phyloP scores from a whole-genome alignment of 2,797 vertebrate genomes.

The Spondyliosoma cantharus region DNA sequence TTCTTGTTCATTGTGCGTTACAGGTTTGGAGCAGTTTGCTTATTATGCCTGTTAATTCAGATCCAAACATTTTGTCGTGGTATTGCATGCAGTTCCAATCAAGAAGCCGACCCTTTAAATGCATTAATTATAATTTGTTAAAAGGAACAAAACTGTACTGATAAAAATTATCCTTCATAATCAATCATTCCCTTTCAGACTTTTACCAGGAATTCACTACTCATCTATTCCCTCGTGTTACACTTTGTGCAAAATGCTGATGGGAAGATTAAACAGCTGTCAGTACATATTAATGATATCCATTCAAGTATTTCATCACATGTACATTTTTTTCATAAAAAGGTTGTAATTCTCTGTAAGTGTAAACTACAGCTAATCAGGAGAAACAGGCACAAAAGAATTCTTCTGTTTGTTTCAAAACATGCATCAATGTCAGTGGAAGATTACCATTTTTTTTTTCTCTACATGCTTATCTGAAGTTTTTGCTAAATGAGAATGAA shows the following conservation, averaged over 20 bases:
- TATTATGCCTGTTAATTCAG: background rate
- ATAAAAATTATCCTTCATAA: slow-evolving; percentile 44
- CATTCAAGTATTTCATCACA: slow-evolving; percentile 63
- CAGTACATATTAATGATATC: slow-evolving; percentile 31
- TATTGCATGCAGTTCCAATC: slow-evolving; percentile 26
- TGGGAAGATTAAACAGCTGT: slow-evolving; percentile 44
- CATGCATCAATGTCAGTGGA: slow-evolving; percentile 72
- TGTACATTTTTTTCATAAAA: slow-evolving; percentile 38
- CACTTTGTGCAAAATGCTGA: slow-evolving; percentile 63
- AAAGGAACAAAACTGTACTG: slow-evolving; percentile 25
- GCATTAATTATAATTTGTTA: slow-evolving; percentile 6
- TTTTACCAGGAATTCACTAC: slow-evolving; percentile 8
- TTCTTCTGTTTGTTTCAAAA: slow-evolving; percentile 58
- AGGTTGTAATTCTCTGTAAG: slow-evolving; percentile 39
- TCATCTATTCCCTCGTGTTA: slow-evolving; percentile 19
- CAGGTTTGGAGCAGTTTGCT: slow-evolving; percentile 48
- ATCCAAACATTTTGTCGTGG: slow-evolving; percentile 32
- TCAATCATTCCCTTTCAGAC: slow-evolving; percentile 43
- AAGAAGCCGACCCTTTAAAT: slow-evolving; percentile 43
- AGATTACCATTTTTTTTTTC: slow-evolving; percentile 40
- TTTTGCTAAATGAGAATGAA: slow-evolving; percentile 52
- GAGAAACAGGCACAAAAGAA: slow-evolving; percentile 76
- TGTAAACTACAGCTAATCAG: slow-evolving; percentile 61
- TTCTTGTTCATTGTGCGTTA: slow-evolving; percentile 21
- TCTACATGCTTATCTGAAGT: slow-evolving; percentile 71